Conservation (phyloP, 1,140 invertebrate genomes). For the Notospermus geniculatus region DNA sequence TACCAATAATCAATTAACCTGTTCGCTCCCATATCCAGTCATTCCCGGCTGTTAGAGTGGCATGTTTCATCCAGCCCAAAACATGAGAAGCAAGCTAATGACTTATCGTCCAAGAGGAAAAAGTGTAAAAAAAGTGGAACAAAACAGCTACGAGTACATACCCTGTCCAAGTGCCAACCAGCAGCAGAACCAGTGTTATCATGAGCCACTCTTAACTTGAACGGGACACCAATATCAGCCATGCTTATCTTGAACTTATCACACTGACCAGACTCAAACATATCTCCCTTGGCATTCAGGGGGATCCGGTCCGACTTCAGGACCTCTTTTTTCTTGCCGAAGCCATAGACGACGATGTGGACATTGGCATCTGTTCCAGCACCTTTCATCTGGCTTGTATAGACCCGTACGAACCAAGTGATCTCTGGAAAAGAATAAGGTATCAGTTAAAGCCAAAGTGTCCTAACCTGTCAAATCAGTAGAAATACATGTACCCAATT, state of each 20-base stretch:
- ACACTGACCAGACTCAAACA: slow-evolving; percentile 49
- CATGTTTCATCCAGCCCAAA: no score
- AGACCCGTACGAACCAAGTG: slow-evolving; percentile 49
- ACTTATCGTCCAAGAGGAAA: no score
- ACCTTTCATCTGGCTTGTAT: slow-evolving; percentile 42
- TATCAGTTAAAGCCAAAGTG: no score
- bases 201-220: slow-evolving; percentile 53
- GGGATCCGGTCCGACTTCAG: slow-evolving; percentile 51
- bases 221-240: slow-evolving; percentile 47
- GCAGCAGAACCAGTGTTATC: slow-evolving; percentile 46
- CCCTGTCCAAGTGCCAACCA: slow-evolving; percentile 53
- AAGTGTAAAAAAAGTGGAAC: no score
- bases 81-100: no score
- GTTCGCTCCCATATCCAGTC: no score
- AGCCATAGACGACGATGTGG: slow-evolving; percentile 44
- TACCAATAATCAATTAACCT: no score
- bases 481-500: no score
- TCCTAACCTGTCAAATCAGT: no score
- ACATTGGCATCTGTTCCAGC: slow-evolving; percentile 54
- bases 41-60: no score
- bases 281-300: slow-evolving; percentile 46
- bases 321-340: slow-evolving; percentile 28
- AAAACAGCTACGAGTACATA: slow-evolving; percentile 17
- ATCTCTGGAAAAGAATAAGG: slow-evolving; percentile 34
- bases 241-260: slow-evolving; percentile 50